Evolutionary conservation across 2,113 vertebrate genomes (phyloP).

Genomic region (Tetraodon nigroviridis): DNA sequence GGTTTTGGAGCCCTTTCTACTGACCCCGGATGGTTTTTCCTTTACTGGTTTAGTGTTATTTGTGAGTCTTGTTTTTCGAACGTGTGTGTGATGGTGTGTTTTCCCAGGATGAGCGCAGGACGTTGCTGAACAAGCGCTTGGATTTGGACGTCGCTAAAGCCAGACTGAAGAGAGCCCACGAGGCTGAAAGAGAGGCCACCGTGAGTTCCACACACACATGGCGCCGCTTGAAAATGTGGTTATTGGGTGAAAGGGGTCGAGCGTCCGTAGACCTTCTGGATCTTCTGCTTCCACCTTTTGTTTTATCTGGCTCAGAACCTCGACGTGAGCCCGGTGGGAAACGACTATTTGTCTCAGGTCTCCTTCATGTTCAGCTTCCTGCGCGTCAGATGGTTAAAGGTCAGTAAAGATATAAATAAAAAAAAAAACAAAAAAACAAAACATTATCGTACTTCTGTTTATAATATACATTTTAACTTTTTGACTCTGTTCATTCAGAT

Average conservation of each 20-base stretch:
- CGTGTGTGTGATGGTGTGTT: not conserved
- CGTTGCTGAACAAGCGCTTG: slow-evolving; percentile 68
- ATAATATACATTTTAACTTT: slow-evolving; percentile 6
- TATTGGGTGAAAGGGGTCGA: not conserved
- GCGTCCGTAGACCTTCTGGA: not conserved
- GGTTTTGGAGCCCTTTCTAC: too few species aligned
- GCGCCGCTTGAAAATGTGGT: not conserved
- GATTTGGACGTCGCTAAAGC: slow-evolving; percentile 65
- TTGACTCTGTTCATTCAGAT: slow-evolving; percentile 51
- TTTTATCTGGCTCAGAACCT: slow-evolving; percentile 40
- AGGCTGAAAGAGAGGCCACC: slow-evolving; percentile 57
- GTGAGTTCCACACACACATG: slow-evolving; percentile 38
- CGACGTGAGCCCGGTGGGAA: slow-evolving; percentile 51
- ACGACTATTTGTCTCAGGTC: slow-evolving; percentile 59
- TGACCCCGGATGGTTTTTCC: too few species aligned
- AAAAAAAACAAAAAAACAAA: not conserved
- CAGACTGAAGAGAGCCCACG: slow-evolving; percentile 60
- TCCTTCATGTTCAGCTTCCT: slow-evolving; percentile 73
- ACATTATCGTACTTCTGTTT: not conserved
- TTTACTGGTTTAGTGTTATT: not conserved
- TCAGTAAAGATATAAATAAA: slow-evolving; percentile 24
- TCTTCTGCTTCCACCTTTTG: not conserved
- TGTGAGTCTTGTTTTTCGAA: too few species aligned
- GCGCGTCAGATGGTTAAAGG: slow-evolving; percentile 72
- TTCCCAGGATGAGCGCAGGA: slow-evolving; percentile 57